These are phyloP conservation scores for Neoarius graeffei DNA, from an alignment of 2,113 vertebrate genomes.

Conservation along the genomic window DNA sequence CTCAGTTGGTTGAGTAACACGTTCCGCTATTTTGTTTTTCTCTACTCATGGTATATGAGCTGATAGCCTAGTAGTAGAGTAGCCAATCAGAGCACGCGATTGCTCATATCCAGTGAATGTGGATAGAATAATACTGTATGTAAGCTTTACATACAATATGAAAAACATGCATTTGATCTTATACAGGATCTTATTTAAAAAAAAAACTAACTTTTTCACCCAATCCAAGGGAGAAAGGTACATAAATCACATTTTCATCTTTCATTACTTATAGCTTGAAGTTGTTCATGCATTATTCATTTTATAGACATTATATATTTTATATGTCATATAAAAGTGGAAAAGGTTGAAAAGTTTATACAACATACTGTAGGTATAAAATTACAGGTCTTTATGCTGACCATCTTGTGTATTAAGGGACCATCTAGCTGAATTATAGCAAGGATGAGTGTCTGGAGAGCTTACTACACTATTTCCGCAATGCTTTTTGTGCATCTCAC, in stretches of 20 bases:
- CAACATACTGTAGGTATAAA: not conserved
- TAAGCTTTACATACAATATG: not conserved
- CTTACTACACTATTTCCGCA: constrained; percentile 1
- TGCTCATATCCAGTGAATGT: no score
- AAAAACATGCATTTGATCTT: not conserved
- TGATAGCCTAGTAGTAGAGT: no score
- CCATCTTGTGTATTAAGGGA: not conserved
- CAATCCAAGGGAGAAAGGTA: not conserved
- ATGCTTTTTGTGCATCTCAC: not conserved
- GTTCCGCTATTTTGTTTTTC: no score
- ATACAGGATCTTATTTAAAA: no score
- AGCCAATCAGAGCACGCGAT: no score
- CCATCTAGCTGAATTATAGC: not conserved
- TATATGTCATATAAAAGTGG: not conserved
- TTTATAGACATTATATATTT: not conserved
- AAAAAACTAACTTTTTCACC: not conserved
- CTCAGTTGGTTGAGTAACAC: no score
- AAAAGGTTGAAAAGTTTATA: not conserved
- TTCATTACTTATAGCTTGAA: not conserved
- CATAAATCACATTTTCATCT: not conserved
- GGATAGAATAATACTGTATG: no score
- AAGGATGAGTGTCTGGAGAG: constrained; percentile 12
- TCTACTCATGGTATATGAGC: no score
- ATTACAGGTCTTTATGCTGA: not conserved
- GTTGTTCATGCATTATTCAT: not conserved